Evolutionary conservation across 2,113 vertebrate genomes (phyloP), one percentile per base, ranked within the genome.

Genomic region (Malaclemys terrapin): DNA sequence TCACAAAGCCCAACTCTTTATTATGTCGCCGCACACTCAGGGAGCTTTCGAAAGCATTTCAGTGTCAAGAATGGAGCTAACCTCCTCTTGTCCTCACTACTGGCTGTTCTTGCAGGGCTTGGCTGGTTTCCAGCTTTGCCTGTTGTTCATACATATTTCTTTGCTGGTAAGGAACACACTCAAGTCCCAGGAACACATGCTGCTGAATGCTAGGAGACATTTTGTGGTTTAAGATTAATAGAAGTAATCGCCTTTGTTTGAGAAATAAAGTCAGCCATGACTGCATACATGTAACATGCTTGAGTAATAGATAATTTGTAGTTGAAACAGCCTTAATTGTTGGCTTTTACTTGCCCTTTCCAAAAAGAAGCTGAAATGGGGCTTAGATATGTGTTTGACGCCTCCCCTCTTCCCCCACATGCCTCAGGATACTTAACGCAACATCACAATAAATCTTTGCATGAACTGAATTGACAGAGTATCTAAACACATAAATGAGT

Each of bases 81-180:
- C 31, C 53, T 1, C 84, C 88, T 95, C 85, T 91, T 97, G 80
- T 93, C 93, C 94, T 59, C 91, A 82, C 94, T 90, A 57, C n/a
- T 80, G 65, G 86, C 84, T 80, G 31, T 95, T 89, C 87, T 84
- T 91, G 50, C 82, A 84, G 52, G 65, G 56, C 94, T 96, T 98
- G 98, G 98, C 98, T 22, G 9, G 5, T 13, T 8, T 97, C 98
- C 98, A 98, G 96, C 93, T 94, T 98, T 97, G 95, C 96, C 98
- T 98, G 96, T 81, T 97, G 95, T 96, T 95, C 93, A 69, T 93
- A 96, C 96, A 94, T 94, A 87, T 96, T 98, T 97, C 92, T 95
- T 95, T 98, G 91, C 96, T 95, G 81, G 93, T 96, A 97, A 91
- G 83, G 96, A 97, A 96, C 95, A 85, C 57, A 93, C 96, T 95